Evolutionary conservation across 2,113 vertebrate genomes (phyloP), one percentile per base, ranked within the genome.

Genomic region (Cryptomyrus ogoouensis): DNA sequence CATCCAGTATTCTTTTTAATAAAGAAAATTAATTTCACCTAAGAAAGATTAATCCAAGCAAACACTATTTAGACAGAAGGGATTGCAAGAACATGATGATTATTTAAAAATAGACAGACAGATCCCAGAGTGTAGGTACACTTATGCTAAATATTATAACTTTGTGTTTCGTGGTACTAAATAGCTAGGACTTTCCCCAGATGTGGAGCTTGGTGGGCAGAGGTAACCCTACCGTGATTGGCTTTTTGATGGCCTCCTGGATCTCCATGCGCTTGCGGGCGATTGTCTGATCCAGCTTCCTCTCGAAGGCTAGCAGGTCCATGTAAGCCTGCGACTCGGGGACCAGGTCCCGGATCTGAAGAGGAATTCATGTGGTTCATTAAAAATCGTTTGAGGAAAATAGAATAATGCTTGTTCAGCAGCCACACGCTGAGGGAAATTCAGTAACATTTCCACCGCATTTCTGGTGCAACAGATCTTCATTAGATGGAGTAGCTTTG

Each of bases 281-380:
- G 0, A 99, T 99, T 87, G 98, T 99, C 92, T 99, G 98, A 94
- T 99, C 98, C 95, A 99, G 95, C 94, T 99, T 99, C 93, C 98
- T 97, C 93, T 99, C 98, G 87, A 99, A 99, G 90, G 98, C 98
- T 89, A 99, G 94, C 15, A 99, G 98, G 92, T 99, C 98, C 98
- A 99, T 99, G 95, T 99, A 99, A 47, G 98, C 98, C 95, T 99
- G 98, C 90, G 98, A 99, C 87, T 99, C 98, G 4, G 98, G 98
- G 83, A 99, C 98, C 91, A 99, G 96, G 90, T 99, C 98, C 92
- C 98, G 95, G 91, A 99, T 99, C 98, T 99, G 92, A 2, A 88
- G 50, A 56, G 5, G 27, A 87, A 87, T 31, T 8, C 2, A 21
- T 87, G 24, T 44, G 1, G 50, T 58, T 24, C 56, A 62, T 21